A percentile compares a stretch with the other conserved stretches of the same genome.
Evolutionary conservation across 2,888 invertebrate species (phyloP).

Genomic region (Tholera decimalis): DNA sequence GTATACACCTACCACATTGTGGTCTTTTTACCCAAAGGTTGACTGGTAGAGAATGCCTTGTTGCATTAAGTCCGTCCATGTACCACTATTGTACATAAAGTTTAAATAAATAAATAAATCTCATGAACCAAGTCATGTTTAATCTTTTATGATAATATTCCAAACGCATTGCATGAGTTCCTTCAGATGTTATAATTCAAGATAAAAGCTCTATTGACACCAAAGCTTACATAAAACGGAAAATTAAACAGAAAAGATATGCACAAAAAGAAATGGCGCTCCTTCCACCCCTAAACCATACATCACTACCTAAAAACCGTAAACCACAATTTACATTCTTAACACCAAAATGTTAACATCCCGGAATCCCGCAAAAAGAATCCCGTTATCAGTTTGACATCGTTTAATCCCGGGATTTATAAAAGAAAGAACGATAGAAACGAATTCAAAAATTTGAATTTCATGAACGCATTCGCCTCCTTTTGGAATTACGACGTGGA

Average conservation of each 20-base stretch:
- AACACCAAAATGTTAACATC: conserved; percentile 58
- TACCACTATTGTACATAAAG: too few species aligned
- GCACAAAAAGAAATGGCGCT: neutral
- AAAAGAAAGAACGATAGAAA: conserved; percentile 64
- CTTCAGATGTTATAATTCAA: neutral
- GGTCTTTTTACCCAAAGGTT: too few species aligned
- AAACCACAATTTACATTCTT: conserved; percentile 47
- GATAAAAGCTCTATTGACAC: neutral
- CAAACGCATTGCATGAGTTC: too few species aligned
- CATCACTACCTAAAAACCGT: conserved; percentile 12
- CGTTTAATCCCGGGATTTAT: conserved; percentile 71
- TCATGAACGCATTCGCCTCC: conserved; percentile 70
- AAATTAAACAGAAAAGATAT: neutral
- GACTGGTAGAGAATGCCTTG: too few species aligned
- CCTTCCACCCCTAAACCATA: conserved; percentile 24
- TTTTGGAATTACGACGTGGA: conserved; percentile 74
- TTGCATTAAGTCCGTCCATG: too few species aligned
- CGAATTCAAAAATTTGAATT: conserved; percentile 74
- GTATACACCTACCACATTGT: too few species aligned
- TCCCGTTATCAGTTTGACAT: conserved; percentile 70
- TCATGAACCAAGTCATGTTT: too few species aligned
- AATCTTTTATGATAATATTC: too few species aligned
- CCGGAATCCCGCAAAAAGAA: conserved; percentile 56
- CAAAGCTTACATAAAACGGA: too few species aligned
- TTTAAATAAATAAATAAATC: too few species aligned